Percentiles rank a stretch among this genome's conserved stretches.
Conservation (phyloP, 2,113 vertebrate genomes). For the Leucopsar rothschildi region DNA sequence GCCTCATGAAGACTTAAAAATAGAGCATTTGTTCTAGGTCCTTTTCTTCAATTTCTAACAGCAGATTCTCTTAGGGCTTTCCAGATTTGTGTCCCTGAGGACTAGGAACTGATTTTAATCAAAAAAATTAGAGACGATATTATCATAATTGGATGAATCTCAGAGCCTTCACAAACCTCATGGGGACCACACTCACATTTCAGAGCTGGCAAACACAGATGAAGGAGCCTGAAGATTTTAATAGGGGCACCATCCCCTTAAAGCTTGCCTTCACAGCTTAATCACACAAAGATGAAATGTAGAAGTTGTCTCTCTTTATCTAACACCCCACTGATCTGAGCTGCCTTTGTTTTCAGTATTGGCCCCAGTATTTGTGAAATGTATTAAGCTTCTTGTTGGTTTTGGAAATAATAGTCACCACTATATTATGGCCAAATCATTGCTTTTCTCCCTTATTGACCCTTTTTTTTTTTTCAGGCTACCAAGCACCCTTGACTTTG, state of each 20-base stretch:
- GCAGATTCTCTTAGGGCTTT: not conserved
- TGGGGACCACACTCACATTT: not conserved
- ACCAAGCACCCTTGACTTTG: slow-evolving; percentile 56
- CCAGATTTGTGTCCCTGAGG: not conserved
- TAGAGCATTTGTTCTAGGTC: not conserved
- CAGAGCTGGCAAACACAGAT: not conserved
- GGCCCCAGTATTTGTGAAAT: not conserved
- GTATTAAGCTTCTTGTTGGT: not conserved
- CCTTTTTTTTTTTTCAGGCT: not conserved
- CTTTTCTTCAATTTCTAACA: not conserved
- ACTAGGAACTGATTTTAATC: not conserved
- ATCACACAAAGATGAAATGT: not conserved
- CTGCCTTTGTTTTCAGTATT: not conserved
- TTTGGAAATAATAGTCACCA: not conserved
- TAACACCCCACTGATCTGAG: not conserved
- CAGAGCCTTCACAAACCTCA: not conserved
- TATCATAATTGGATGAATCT: not conserved
- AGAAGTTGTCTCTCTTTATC: not conserved
- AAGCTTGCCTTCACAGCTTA: not conserved
- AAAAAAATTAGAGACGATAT: not conserved
- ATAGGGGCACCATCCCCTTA: not conserved
- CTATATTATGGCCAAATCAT: not conserved
- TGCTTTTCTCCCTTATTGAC: slow-evolving; percentile 34
- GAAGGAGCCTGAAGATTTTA: not conserved
- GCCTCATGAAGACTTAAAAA: not conserved